Evolutionary conservation across 2,888 invertebrate species (phyloP), one percentile per base, ranked within the genome.

Genomic region (Meliscaeva auricollis): DNA sequence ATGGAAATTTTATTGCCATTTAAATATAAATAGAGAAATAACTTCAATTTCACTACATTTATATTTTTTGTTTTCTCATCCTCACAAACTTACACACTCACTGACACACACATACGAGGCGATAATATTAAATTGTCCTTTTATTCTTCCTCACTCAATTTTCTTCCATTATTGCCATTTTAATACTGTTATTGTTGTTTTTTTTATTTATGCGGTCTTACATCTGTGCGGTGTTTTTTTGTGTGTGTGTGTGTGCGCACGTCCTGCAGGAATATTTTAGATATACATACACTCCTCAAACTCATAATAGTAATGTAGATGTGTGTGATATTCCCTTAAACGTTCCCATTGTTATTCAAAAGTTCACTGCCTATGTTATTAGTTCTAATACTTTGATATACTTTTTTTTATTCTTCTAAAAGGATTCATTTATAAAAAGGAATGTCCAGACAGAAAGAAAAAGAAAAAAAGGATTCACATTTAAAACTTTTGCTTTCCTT

Each of bases 301-400:
- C 38, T 38, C 38, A 38, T 38, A 38, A 38, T 38, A 38, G 11
- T 38, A 11, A 38, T 38, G 38, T 38, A 38, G 13, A 38, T 38
- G 38, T 38, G 38, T 38, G 4, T 38, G 38, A 11, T 11, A 11
- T 17, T 46, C 26, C 44, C 32, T 52, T 38, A 38, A 17, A 26
- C 22, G 8, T 48, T 20, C 1, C 52, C 60, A 76, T 80, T 85
- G 80, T 85, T 80, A 80, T 76, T 85, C 80, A 80, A 85, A 84
- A 85, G 75, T 80, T 85, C 80, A 68, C 83, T 64, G 70, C 64
- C 79, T 83, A 54, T 66, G 79, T 80, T 79, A 85, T 85, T 80
- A 85, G 79, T 75, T 68, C 66, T 80, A 85, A 85, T 80, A 68
- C 84, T 85, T 60, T 60, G 72, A 80, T 75, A 84, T 84, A 79